These are phyloP conservation scores for Melieria crassipennis DNA, from an alignment of 2,888 invertebrate genomes.

Conservation along the genomic window DNA sequence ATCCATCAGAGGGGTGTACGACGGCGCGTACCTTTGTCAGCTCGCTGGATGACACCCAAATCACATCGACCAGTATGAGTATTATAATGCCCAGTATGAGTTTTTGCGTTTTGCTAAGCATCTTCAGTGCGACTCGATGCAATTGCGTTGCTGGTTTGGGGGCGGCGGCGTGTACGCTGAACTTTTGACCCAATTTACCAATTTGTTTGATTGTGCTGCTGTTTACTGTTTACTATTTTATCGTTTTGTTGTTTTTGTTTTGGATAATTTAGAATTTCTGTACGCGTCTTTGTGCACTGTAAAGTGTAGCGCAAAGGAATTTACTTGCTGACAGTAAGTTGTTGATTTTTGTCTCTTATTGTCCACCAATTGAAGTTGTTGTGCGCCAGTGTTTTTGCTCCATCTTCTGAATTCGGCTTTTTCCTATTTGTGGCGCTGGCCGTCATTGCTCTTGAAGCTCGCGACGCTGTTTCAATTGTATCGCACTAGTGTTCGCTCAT, in stretches of 20 bases:
- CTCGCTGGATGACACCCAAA: conserved; percentile 97
- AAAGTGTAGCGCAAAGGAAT: neutral
- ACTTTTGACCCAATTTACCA: conserved; percentile 21
- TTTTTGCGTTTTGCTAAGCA: conserved; percentile 73
- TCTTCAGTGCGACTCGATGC: conserved; percentile 39
- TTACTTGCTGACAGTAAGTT: neutral
- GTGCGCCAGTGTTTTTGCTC: conserved; percentile 1
- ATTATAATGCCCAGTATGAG: conserved; percentile 87
- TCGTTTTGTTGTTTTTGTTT: neutral
- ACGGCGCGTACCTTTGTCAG: conserved; percentile 81
- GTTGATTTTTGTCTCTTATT: neutral
- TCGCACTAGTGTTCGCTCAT: neutral
- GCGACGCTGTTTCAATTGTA: neutral
- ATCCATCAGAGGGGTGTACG: neutral
- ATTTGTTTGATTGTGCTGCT: neutral
- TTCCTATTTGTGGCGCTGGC: neutral
- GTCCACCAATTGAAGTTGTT: neutral
- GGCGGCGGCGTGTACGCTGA: neutral
- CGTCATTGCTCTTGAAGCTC: neutral
- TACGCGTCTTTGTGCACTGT: neutral
- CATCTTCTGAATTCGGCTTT: neutral
- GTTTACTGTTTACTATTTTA: neutral
- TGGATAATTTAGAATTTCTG: neutral
- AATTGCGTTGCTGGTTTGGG: neutral
- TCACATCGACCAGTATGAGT: conserved; percentile 88